Conservation (phyloP, 2,888 invertebrate species). For the Drosophila leonis region DNA sequence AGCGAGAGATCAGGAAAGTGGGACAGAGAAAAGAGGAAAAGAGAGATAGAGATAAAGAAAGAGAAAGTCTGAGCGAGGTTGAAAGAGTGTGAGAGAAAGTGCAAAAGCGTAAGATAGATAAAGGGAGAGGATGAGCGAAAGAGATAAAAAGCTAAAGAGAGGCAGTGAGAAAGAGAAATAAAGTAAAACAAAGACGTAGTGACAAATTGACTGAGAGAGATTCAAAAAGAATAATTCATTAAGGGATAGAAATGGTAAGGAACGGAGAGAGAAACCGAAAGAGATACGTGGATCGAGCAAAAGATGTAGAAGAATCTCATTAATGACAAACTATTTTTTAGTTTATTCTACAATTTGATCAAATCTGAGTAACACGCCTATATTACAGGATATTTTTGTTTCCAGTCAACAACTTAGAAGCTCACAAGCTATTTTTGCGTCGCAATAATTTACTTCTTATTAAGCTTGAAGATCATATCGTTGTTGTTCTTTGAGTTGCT, state of each 20-base stretch:
- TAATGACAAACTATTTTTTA: neutral
- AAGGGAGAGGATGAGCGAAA: neutral
- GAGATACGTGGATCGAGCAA: too few species aligned
- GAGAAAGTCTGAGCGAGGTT: neutral
- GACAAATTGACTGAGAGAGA: neutral
- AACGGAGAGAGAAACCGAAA: too few species aligned
- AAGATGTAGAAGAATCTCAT: too few species aligned
- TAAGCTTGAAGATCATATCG: constrained; percentile 23
- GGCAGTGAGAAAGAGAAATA: neutral
- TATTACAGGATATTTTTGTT: neutral
- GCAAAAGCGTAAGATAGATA: neutral
- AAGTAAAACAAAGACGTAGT: neutral
- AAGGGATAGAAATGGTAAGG: too few species aligned
- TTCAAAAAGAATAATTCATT: too few species aligned
- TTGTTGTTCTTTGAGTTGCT: constrained; percentile 20
- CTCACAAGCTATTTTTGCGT: neutral
- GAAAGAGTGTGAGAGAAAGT: too few species aligned
- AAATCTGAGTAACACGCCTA: neutral
- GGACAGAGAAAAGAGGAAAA: neutral
- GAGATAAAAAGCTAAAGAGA: neutral
- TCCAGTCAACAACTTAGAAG: too few species aligned
- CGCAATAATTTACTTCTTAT: constrained; percentile 41
- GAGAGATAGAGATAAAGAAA: neutral
- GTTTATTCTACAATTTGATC: neutral
- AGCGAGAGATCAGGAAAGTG: neutral